Conservation (phyloP, 2,888 invertebrate species). For the Unio delphinus region DNA sequence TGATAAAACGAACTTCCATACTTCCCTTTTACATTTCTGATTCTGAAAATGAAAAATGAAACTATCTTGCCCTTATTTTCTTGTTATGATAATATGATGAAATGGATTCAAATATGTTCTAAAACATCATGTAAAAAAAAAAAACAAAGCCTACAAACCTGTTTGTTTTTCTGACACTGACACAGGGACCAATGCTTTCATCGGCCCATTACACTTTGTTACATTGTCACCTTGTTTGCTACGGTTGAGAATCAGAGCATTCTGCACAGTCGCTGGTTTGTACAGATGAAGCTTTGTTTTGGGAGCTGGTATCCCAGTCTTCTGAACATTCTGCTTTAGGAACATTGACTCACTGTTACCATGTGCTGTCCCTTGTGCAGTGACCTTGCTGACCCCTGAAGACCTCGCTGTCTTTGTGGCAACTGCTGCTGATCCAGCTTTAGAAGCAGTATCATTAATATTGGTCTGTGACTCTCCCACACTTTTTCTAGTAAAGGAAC, state of each 20-base stretch:
- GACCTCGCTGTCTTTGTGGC: not conserved
- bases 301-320: constrained; percentile 16
- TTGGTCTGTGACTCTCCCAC: no score
- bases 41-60: no score
- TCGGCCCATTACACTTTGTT: constrained; percentile 22
- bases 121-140: no score
- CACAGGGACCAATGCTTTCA: constrained; percentile 26
- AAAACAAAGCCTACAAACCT: no score
- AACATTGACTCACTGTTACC: not conserved
- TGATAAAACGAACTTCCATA: no score
- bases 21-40: no score
- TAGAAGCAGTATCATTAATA: no score
- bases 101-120: no score
- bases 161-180: not conserved
- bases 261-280: constrained; percentile 38
- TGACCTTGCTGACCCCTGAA: not conserved
- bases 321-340: not conserved
- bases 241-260: constrained; percentile 8
- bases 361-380: not conserved
- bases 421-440: no score
- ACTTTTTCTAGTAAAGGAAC: no score
- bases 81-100: no score
- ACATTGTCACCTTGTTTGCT: not conserved
- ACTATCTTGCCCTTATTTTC: no score
- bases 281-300: constrained; percentile 37